Evolutionary conservation across 1,140 invertebrate genomes (phyloP), one percentile per base, ranked within the genome.

Genomic region (Drosophila ohnishii): DNA sequence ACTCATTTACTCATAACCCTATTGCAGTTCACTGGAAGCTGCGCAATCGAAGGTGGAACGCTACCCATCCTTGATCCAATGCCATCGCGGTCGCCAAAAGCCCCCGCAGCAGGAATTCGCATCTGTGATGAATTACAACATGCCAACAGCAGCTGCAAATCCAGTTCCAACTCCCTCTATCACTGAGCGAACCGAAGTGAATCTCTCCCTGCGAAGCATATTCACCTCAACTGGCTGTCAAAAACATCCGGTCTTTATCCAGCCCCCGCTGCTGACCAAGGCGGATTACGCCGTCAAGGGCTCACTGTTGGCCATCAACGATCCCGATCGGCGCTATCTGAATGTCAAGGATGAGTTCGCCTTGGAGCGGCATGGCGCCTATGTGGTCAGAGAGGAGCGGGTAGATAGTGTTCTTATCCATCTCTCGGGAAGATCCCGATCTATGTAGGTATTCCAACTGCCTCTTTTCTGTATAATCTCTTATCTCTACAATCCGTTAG

Each of bases 281-380:
- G 39, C 50, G 8, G 84, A 86, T 4, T 81, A 85, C 16, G 60
- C 39, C 3, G 45, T 8, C 9, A 70, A 75, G 11, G 50, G 32
- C 13, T 86, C 83, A 0, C 37, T 79, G 6, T 7, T 86, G 30
- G 45, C 45, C 14, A 11, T 16, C 6, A 67, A 67, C 28, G 83
- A 86, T 59, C 8, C n/a, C 0, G 51, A 9, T 25, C 22, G 5
- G 1, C 83, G 84, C 9, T 87, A 66, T 16, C 45, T 87, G 10
- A 80, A 53, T 51, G 67, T 66, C 2, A 87, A 48, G 42, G 76
- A 73, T 16, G 84, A 83, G 13, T 86, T 77, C 13, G 42, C 14
- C 0, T 14, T 79, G 40, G 83, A 86, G 42, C 75, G 72, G 3
- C 42, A 64, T 51, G 62, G 56, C 2, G 62, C 40, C 16, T 82